Conservation (phyloP, 2,888 invertebrate species). For the Physocephala rufipes region DNA sequence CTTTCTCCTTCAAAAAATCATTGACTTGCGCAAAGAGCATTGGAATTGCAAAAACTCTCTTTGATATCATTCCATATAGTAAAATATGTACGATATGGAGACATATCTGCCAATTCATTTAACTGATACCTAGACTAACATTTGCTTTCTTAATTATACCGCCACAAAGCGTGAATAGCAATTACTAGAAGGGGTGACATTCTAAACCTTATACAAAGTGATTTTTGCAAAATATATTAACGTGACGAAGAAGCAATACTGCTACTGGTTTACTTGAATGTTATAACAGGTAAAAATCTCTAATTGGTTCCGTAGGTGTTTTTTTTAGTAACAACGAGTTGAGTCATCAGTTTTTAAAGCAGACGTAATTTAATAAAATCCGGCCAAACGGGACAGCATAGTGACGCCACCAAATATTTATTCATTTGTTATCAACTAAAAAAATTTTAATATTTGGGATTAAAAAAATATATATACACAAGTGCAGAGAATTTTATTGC, state of each 20-base stretch:
- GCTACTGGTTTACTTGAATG: neutral
- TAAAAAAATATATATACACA: no score
- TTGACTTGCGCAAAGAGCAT: conserved; percentile 19
- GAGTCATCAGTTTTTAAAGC: no score
- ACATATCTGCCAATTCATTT: neutral
- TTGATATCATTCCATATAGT: no score
- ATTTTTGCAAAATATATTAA: no score
- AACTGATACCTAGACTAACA: conserved; percentile 4
- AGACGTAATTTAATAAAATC: neutral
- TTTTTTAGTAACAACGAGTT: no score
- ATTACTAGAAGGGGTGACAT: no score
- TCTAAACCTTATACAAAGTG: no score
- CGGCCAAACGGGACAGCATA: no score
- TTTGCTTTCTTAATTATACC: conserved; percentile 20
- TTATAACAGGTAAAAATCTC: neutral
- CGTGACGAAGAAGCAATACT: no score
- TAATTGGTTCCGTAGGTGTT: no score
- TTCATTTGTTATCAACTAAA: neutral
- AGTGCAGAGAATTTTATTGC: neutral
- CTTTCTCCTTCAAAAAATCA: no score
- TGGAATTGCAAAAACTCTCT: conserved; percentile 5
- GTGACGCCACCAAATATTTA: neutral
- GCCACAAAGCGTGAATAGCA: neutral
- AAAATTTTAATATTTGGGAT: neutral
- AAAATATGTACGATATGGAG: neutral